Base-by-base conservation (phyloP, 1,140 invertebrate genomes). In the Pantala flavescens region DNA sequence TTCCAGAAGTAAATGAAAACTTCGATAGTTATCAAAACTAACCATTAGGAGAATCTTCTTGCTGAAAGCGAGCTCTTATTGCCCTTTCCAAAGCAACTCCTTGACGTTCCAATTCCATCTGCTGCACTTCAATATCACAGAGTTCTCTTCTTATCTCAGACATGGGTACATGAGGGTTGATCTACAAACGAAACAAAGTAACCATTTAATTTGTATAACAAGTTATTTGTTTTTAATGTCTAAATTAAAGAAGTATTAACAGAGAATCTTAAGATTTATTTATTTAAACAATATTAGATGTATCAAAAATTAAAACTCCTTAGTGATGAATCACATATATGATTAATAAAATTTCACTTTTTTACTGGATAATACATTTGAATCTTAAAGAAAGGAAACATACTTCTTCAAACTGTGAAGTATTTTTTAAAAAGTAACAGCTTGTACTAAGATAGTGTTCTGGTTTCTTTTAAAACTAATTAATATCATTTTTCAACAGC, bases 31-130 rank as follows among this genome's bases (percentile, higher is more conserved):
- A 7, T 63, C 2, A 63, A 63, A 3, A 42, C 36, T 72, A 3
- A 42, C 28, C 82, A 77, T 82, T 75, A 76, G 85, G 77, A n/a
- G 72, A 72, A 77, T 86, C 86, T 84, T 92, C 90, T 73, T 72
- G 28, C 28, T 80, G 78, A 80, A 89, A 91, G 80, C 91, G 89
- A 78, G 89, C 87, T 76, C 94, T 85, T 76, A 97, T 97, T 79
- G 91, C 89, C 80, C 92, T 88, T 82, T 98, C 95, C 73, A 98
- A 84, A 73, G 90, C 87, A 7, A 96, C 91, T 49, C 95, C 95
- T 81, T 96, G 92, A 71, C 90, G 87, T 81, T 97, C 95, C 28
- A 97, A 84, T n/a, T 93, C 93, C 78, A 91, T 90, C 78, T 95
- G 91, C 80, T 96, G 93, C 71, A 93, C 87, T 81, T 97, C 94